These are phyloP conservation scores for Dexiosoma caninum DNA, from an alignment of 2,888 invertebrate genomes.

Conservation along the genomic window DNA sequence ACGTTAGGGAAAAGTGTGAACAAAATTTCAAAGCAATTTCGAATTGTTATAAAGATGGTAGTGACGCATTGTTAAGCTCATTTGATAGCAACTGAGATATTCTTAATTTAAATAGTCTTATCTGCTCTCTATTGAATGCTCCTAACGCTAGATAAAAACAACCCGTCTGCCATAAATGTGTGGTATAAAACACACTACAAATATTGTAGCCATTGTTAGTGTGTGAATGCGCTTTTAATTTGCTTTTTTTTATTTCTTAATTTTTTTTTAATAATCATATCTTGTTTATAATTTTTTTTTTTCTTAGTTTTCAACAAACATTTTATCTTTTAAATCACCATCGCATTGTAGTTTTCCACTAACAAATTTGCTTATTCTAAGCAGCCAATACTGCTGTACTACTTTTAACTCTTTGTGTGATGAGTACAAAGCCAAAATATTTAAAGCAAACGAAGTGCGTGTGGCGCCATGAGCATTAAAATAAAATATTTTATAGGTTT, in stretches of 20 bases:
- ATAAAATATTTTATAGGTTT: constrained; percentile 40
- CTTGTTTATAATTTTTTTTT: background rate
- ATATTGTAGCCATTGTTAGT: background rate
- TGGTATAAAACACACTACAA: constrained; percentile 22
- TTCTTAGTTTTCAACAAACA: too few species aligned
- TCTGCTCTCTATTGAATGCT: background rate
- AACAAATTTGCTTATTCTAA: constrained; percentile 31
- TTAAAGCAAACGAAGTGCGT: constrained; percentile 43
- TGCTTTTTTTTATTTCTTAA: constrained; percentile 25
- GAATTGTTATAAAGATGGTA: too few species aligned
- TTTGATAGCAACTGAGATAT: too few species aligned
- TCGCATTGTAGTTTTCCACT: background rate
- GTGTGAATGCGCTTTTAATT: background rate
- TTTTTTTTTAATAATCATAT: constrained; percentile 36
- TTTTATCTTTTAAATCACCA: too few species aligned
- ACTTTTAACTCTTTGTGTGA: background rate
- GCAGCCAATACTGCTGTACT: constrained; percentile 19
- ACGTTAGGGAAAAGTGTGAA: background rate
- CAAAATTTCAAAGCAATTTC: too few species aligned
- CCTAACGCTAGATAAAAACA: background rate
- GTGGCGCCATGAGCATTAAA: constrained; percentile 57
- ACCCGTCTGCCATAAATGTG: constrained; percentile 40
- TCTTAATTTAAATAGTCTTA: too few species aligned
- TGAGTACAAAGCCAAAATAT: background rate
- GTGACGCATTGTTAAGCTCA: too few species aligned